Evolutionary conservation across 2,797 vertebrate species (phyloP).

Genomic region (Meda fulgida): DNA sequence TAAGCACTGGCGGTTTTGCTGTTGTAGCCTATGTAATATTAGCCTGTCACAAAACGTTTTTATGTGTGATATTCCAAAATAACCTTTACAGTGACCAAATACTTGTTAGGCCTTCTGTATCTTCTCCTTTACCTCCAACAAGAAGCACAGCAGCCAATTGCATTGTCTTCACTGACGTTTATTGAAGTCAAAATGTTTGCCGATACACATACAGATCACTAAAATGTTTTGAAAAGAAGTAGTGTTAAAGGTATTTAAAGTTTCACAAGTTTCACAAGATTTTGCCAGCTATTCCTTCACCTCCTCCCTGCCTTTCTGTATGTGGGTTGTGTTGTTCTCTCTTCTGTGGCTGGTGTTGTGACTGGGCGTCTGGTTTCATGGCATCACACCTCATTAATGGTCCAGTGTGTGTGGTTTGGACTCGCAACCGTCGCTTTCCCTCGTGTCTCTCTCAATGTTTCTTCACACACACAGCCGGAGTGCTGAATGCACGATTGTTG

Average conservation of each 20-base stretch:
- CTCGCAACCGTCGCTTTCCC: background rate
- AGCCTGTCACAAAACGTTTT: background rate
- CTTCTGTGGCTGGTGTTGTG: background rate
- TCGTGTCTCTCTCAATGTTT: slow-evolving; percentile 5
- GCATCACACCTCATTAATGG: slow-evolving; percentile 21
- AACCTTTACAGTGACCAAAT: background rate
- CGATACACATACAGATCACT: background rate
- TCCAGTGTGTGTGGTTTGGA: slow-evolving; percentile 8
- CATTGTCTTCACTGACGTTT: too few relatives aligned
- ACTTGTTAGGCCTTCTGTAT: background rate
- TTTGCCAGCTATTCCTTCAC: background rate
- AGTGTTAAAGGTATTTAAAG: background rate
- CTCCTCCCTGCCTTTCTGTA: background rate
- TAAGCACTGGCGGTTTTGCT: background rate
- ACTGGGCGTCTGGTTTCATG: background rate
- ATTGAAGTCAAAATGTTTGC: background rate
- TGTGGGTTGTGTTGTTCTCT: background rate
- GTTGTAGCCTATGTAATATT: background rate
- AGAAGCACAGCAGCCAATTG: background rate
- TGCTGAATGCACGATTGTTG: too few relatives aligned
- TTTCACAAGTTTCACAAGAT: background rate
- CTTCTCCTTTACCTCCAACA: background rate
- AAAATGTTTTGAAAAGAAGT: background rate
- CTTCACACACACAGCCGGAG: background rate
- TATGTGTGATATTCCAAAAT: background rate